Evolutionary conservation across 1,140 invertebrate genomes (phyloP).

Genomic region (Drosophila chauvacae): DNA sequence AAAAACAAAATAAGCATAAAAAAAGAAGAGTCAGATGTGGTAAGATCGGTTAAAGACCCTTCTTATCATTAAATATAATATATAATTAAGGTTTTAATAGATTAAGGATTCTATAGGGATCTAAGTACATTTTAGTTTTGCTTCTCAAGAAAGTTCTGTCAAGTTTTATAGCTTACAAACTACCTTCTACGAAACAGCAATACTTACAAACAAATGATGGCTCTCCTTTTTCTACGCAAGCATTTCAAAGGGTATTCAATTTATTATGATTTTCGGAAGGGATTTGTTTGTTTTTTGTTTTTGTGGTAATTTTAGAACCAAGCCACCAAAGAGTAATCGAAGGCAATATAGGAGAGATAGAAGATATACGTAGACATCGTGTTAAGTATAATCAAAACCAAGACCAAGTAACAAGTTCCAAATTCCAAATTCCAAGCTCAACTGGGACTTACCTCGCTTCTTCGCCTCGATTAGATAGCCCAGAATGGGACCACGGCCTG

Average conservation of each 20-base stretch:
- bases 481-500: conserved; percentile 93
- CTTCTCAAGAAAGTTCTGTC: background rate
- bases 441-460: conserved; percentile 90
- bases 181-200: conserved; percentile 11
- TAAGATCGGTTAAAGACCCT: too few species aligned
- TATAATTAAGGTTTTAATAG: background rate
- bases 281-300: conserved; percentile 16
- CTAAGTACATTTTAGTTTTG: background rate
- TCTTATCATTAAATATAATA: too few species aligned
- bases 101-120: background rate
- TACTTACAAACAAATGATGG: conserved; percentile 84
- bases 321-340: conserved; percentile 53
- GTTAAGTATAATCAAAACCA: conserved; percentile 8
- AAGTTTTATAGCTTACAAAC: background rate
- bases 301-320: conserved; percentile 52
- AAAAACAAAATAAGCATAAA: too few species aligned
- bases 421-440: too few species aligned
- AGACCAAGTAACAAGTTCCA: background rate
- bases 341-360: conserved; percentile 21
- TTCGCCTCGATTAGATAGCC: conserved; percentile 97
- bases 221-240: conserved; percentile 83
- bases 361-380: conserved; percentile 14
- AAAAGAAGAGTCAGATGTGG: too few species aligned
- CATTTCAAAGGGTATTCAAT: conserved; percentile 31
- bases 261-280: conserved; percentile 16